Evolutionary conservation across 2,797 vertebrate genomes (phyloP), one percentile per base, ranked within the genome.

Genomic region (Bovichtus diacanthus): DNA sequence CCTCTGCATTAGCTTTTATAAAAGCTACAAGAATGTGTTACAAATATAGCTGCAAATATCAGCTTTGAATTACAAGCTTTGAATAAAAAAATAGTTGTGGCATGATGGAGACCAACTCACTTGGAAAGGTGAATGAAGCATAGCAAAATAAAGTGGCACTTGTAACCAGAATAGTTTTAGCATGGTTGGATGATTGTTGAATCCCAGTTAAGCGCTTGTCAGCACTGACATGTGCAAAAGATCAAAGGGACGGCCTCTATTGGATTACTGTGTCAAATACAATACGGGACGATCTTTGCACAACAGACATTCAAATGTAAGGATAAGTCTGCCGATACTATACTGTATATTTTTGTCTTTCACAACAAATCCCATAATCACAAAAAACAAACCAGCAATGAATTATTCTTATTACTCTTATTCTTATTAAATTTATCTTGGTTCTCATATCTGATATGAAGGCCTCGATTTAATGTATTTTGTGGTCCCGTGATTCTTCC

Each of bases 121-220:
- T 1, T 34, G 27, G 39, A 54, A 75, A 69, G 59, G 59, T 62
- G 46, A 72, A 63, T 39, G 23, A 71, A 5, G 6, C 53, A 61
- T 10, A 21, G 72, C 36, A 56, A 62, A 59, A 51, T 19, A 70
- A 53, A 68, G 47, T 34, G 50, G 15, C 56, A 64, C 39, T 76
- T 69, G 25, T 43, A 65, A 53, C 55, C 34, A 50, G 38, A 71
- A 50, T 70, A 47, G 56, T 76, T 75, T 55, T 36, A 50, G 16
- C 53, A 39, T 55, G 69, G 44, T 64, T 64, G 47, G 31, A 64
- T 53, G 38, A 53, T 36, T 70, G 59, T 58, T 69, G 21, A 84
- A 65, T 77, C 50, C 21, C 61, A 78, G 46, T 68, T 73, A 43
- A 71, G 15, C 56, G 70, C 50, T 43, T 70, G 54, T 70, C 68